Evolutionary conservation across 2,797 vertebrate genomes (phyloP).

Genomic region (Bucorvus abyssinicus): DNA sequence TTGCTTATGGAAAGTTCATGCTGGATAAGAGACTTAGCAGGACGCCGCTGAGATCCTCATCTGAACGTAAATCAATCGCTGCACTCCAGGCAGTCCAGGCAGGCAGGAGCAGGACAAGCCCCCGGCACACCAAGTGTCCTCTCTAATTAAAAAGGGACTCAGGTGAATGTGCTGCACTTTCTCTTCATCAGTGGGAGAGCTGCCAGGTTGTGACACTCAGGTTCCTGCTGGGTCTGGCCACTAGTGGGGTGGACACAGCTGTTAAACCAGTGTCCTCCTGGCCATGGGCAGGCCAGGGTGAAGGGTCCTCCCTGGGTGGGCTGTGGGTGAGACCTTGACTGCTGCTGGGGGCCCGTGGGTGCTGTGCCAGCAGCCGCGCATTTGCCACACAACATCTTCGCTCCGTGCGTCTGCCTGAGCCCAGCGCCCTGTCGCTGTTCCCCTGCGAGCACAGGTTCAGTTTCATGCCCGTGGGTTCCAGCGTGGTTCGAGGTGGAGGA

Average conservation of each 20-base stretch:
- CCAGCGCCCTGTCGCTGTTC: rapidly evolving
- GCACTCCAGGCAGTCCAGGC: background rate
- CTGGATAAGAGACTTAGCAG: conserved; percentile 56
- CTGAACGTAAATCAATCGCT: conserved; percentile 36
- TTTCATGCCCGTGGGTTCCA: rapidly evolving
- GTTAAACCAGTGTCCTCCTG: no score
- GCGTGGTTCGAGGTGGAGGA: rapidly evolving
- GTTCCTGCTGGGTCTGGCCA: background rate
- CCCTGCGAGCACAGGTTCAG: background rate
- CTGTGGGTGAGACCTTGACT: background rate
- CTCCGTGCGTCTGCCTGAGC: rapidly evolving
- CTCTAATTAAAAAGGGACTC: background rate
- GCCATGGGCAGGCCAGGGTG: background rate
- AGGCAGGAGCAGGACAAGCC: background rate
- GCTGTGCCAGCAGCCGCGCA: background rate
- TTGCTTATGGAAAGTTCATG: conserved; percentile 71
- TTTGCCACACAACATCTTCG: rapidly evolving
- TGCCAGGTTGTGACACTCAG: background rate
- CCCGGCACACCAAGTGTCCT: background rate
- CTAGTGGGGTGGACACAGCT: rapidly evolving
- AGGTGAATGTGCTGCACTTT: background rate
- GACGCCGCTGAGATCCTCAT: conserved; percentile 22
- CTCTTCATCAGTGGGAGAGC: background rate
- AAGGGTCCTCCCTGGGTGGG: background rate
- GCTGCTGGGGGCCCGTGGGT: background rate